These are phyloP conservation scores for Cryptoprocta ferox DNA, from an alignment of 2,797 vertebrate species.

Conservation along the genomic window DNA sequence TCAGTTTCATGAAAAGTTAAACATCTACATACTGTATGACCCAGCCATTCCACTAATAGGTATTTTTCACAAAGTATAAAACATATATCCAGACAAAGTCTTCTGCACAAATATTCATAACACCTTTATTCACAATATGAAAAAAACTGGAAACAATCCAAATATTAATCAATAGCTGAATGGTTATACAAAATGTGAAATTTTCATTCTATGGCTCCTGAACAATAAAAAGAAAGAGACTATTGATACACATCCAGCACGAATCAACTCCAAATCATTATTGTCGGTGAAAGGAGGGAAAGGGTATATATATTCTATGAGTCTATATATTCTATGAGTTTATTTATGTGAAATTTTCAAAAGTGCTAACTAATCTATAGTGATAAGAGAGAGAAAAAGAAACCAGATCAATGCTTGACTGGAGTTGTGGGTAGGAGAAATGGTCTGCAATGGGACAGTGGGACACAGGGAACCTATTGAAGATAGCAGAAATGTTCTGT, in stretches of 20 bases:
- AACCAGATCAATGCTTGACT: neutral
- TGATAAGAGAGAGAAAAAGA: neutral
- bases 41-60: neutral
- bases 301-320: neutral
- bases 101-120: neutral
- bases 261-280: neutral
- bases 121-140: neutral
- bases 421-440: neutral
- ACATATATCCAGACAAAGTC: neutral
- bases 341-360: neutral
- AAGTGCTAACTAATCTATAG: neutral
- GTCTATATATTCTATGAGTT: neutral
- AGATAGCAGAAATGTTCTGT: neutral
- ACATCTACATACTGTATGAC: neutral
- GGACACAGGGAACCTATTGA: neutral
- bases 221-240: neutral
- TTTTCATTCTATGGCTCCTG: conserved; percentile 10
- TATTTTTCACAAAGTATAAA: conserved; percentile 14
- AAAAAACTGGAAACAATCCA: neutral
- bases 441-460: neutral
- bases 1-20: neutral
- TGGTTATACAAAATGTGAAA: neutral
- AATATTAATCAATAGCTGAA: neutral
- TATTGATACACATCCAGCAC: neutral
- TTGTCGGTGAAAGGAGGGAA: neutral